Evolutionary conservation across 2,888 invertebrate species (phyloP), one percentile per base, ranked within the genome.

Genomic region (Odontocolon sp.): DNA sequence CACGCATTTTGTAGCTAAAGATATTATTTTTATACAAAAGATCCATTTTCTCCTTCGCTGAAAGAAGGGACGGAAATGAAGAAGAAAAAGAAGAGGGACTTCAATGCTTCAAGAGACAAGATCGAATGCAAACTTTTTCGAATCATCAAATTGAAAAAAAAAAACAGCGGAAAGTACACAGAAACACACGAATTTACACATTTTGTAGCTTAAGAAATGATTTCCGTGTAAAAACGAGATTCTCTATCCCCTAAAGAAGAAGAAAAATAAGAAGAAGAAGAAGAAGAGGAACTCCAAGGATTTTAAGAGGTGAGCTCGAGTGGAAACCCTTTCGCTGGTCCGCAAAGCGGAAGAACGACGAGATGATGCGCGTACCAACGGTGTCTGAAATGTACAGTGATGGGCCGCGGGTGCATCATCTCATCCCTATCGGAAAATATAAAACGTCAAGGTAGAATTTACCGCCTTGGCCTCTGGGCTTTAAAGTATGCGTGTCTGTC

Each of bases 381-480:
- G 56, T 38, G 16, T 42, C 14, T 26, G 2, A n/a, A n/a, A 14
- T 47, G 33, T n/a, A n/a, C 42, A 45, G 5, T 36, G 68, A 59
- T 66, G 73, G 28, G 61, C 23, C 63, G 71, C 59, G 72, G 50
- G 42, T 72, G 68, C 67, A 67, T 66, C 77, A 73, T 71, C 50
- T 57, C 68, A 72, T 68, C 68, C 71, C 64, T 76, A 78, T 79
- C 78, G 78, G 75, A 82, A 82, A 77, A 73, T 78, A 79, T 81
- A 76, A 80, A 80, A 78, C 80, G 77, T 78, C 78, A 75, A 70
- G 75, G 75, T 67, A 68, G 45, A 72, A 82, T 82, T 82, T 82
- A 82, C 79, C 79, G 72, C 80, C 79, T 79, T 80, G 81, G 81
- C 82, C 80, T 81, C 76, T 81, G 73, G 79, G 80, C 79, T 77